A percentile compares a stretch with the other conserved stretches of the same genome.
These are phyloP conservation scores for Oncorhynchus masou DNA, from an alignment of 2,113 vertebrate species.

Conservation along the genomic window DNA sequence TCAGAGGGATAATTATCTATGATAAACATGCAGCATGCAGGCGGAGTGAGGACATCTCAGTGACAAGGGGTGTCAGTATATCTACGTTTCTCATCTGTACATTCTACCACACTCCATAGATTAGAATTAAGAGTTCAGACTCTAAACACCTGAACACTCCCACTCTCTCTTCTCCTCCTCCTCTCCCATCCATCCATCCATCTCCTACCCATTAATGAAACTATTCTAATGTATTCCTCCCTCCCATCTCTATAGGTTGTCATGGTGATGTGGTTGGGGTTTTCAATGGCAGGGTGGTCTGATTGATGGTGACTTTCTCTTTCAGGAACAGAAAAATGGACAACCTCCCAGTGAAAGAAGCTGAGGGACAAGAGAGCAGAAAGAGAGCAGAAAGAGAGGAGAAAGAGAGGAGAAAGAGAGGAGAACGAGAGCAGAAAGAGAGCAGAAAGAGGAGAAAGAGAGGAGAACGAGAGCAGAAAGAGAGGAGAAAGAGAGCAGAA, in stretches of 20 bases:
- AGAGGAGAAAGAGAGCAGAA: neutral
- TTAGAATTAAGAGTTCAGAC: too few species aligned
- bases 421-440: neutral
- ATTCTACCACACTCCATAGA: too few species aligned
- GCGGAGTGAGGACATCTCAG: neutral
- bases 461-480: too few species aligned
- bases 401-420: neutral
- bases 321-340: conserved; percentile 56
- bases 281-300: conserved; percentile 48
- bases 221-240: conserved; percentile 12
- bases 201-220: neutral
- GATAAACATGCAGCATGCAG: too few species aligned
- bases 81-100: too few species aligned
- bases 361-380: neutral
- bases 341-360: conserved; percentile 34
- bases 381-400: too few species aligned
- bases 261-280: conserved; percentile 42
- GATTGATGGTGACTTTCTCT: conserved; percentile 46
- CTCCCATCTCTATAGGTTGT: conserved; percentile 27
- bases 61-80: neutral
- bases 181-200: neutral
- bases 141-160: neutral
- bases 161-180: neutral
- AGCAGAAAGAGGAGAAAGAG: too few species aligned
- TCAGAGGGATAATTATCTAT: too few species aligned